Evolutionary conservation across 2,797 vertebrate species (phyloP), one percentile per base, ranked within the genome.

Genomic region (Eutrigla gurnardus): DNA sequence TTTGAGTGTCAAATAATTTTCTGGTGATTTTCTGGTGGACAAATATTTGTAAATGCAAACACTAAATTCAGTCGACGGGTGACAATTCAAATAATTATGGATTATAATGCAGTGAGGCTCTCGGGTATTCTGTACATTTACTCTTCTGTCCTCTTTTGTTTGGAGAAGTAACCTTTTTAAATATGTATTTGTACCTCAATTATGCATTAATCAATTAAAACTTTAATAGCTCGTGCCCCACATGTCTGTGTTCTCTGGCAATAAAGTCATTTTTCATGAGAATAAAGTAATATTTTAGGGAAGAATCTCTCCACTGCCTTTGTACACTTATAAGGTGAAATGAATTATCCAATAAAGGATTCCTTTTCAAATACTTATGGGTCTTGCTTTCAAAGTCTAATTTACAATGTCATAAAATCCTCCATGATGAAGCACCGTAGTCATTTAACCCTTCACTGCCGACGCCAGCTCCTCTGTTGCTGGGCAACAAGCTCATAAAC

Each of bases 261-360:
- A 13, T 25, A 1, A 25, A 25, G 25, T 25, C 25, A 25, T 25
- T 25, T 25, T 25, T 25, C 25, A 25, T 25, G 25, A 25, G 25
- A 25, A 57, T 39, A 37, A n/a, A 39, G 4, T 57, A 37, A 57
- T 37, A 33, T 6, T 33, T 37, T 39, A 37, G n/a, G 8, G 37
- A 57, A 25, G 4, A n/a, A 57, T 45, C 10, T 66, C 58, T 58
- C 5, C 14, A n/a, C 14, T 68, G 55, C 25, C 33, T 75, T 70
- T 75, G 43, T 59, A 60, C 17, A 50, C 32, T 59, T 69, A 14
- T 63, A 57, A 70, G 63, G 69, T 59, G 25, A 77, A 70, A 65
- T 77, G 0, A 80, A 57, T 74, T 70, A 75, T 68, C 84, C 75
- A 87, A 86, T 87, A 79, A 87, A 88, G 77, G 47, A 50, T 65